Evolutionary conservation across 2,888 invertebrate genomes (phyloP).

Genomic region (Nipponacmea schrenckii): DNA sequence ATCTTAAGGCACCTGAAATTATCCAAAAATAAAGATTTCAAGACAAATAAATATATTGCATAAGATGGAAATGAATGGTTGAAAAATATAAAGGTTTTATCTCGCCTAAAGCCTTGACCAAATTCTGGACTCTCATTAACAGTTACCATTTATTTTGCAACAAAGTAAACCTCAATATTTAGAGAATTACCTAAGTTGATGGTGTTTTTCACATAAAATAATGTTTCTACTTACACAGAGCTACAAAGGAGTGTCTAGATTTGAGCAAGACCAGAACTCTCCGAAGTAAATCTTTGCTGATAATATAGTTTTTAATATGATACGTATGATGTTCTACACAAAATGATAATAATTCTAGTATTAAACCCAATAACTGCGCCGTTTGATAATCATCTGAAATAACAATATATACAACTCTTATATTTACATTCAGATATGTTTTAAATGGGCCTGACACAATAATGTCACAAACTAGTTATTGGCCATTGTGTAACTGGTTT

Average conservation of each 20-base stretch:
- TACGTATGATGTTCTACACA: constrained; percentile 99
- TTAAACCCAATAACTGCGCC: constrained; percentile 92
- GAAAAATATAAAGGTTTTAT: too few species aligned
- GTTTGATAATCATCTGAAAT: constrained; percentile 90
- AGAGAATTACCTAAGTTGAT: too few species aligned
- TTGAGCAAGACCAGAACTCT: constrained; percentile 96
- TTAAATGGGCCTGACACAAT: too few species aligned
- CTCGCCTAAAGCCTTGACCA: too few species aligned
- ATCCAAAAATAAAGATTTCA: background rate
- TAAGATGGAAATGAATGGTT: background rate
- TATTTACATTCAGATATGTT: too few species aligned
- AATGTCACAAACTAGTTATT: too few species aligned
- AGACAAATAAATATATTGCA: too few species aligned
- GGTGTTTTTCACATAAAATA: too few species aligned
- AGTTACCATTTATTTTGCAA: too few species aligned
- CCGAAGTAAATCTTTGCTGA: constrained; percentile 94
- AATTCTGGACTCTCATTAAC: too few species aligned
- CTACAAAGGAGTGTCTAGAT: constrained; percentile 96
- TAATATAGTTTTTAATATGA: constrained; percentile 97
- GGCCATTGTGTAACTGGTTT: too few species aligned
- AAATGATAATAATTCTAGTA: constrained; percentile 94
- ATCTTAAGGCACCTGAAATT: constrained; percentile 84
- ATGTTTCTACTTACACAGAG: constrained; percentile 76
- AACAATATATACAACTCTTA: background rate
- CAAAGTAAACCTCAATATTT: too few species aligned